Conservation (phyloP, 2,888 invertebrate species). For the Pollenia amentaria region DNA sequence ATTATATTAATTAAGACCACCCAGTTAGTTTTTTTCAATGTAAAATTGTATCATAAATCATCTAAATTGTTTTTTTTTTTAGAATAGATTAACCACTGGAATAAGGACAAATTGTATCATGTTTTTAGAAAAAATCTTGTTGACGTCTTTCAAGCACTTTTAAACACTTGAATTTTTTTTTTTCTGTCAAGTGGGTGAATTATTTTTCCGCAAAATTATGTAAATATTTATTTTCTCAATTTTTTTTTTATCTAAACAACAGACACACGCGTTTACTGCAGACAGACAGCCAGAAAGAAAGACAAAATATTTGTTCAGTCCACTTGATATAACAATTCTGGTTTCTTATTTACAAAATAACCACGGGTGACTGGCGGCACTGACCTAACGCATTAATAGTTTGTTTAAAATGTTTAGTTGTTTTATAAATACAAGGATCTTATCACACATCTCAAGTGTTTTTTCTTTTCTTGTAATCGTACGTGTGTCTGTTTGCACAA, state of each 20-base stretch:
- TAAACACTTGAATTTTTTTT: slow-evolving; percentile 21
- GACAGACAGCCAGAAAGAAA: neutral
- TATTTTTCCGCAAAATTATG: neutral
- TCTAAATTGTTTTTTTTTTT: neutral
- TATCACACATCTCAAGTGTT: slow-evolving; percentile 57
- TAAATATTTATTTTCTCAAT: slow-evolving; percentile 12
- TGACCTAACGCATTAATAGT: slow-evolving; percentile 35
- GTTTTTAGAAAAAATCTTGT: neutral
- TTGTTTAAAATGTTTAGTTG: neutral
- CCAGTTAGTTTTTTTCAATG: neutral
- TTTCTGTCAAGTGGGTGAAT: slow-evolving; percentile 13
- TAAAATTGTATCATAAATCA: slow-evolving; percentile 14
- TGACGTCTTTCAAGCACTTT: slow-evolving; percentile 49
- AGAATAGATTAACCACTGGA: neutral
- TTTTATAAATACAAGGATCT: slow-evolving; percentile 54
- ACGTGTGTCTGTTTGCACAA: slow-evolving; percentile 9
- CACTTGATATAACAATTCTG: slow-evolving; percentile 60
- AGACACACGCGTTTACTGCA: neutral
- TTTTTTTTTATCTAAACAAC: neutral
- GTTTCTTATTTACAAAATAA: slow-evolving; percentile 39
- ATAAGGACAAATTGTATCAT: neutral
- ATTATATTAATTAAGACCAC: neutral
- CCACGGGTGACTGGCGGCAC: slow-evolving; percentile 67
- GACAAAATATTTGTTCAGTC: slow-evolving; percentile 17
- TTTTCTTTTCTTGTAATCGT: neutral